phyloP scores from a whole-genome alignment of 2,888 invertebrate genomes.

The Nymphalis c-album region DNA sequence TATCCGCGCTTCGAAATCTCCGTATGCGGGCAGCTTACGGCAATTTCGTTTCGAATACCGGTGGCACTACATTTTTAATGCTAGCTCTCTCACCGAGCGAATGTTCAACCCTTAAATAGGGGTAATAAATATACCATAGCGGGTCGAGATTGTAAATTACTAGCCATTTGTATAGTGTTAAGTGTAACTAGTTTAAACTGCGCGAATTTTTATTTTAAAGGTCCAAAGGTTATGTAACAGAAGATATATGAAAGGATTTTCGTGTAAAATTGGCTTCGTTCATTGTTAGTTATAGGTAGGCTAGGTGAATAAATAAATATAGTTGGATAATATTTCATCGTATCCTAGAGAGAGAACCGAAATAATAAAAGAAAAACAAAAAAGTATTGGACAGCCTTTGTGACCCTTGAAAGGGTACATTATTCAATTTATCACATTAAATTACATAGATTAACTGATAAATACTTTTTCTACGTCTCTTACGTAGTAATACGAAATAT shows the following conservation, averaged over 20 bases:
- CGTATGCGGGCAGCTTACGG: constrained; percentile 5
- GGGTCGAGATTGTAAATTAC: constrained; percentile 34
- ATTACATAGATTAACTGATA: no score
- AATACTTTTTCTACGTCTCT: no score
- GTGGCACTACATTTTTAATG: constrained; percentile 31
- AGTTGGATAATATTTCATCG: no score
- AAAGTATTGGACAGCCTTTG: no score
- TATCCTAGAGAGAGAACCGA: no score
- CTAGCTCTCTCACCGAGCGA: constrained; percentile 14
- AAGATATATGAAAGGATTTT: neutral
- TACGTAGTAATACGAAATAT: no score
- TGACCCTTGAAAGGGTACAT: no score
- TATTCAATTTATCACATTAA: no score
- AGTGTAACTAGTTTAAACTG: constrained; percentile 23
- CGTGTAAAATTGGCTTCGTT: neutral
- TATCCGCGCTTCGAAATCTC: neutral
- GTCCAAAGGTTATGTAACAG: constrained; percentile 10
- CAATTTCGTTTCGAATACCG: constrained; percentile 13
- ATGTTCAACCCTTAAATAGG: constrained; percentile 29
- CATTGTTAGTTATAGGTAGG: neutral
- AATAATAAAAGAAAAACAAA: no score
- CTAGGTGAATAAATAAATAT: no score
- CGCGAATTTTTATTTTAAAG: constrained; percentile 19
- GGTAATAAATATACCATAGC: constrained; percentile 33
- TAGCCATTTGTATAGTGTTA: constrained; percentile 31